Base-by-base conservation (phyloP, 2,888 invertebrate species). In the Gari tellinella region DNA sequence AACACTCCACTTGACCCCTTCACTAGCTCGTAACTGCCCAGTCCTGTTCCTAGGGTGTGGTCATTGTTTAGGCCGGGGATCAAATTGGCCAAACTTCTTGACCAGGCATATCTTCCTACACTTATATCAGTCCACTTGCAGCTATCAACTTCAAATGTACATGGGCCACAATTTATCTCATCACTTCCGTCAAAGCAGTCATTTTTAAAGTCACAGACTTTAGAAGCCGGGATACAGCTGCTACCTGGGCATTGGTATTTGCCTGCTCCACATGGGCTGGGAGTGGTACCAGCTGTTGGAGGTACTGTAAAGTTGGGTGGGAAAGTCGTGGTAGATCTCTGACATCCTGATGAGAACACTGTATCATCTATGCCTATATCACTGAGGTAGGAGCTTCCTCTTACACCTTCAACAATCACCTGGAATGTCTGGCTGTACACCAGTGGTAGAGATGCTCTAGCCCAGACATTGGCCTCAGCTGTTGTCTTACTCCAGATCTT, bases 351-450 rank as follows among this genome's bases (percentile, higher is more conserved):
- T 40, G 85, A 78, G 62, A 91, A 84, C 0, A 84, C 72, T 8
- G 86, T 78, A 70, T 91, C 91, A 80, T 91, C 91, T n/a, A 91
- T 49, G 41, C 87, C 90, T 37, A 91, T 87, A 61, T 89, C 88
- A 25, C 90, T 83, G 14, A 51, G 62, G 48, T 58, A 72, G 2
- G 80, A 74, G 7, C 52, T 53, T 12, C 90, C 89, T 40, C 81
- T 69, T 5, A 83, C 80, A 26, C 86, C 89, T 68, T 90, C 88
- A 52, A 90, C 72, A 1, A 90, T 76, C 1, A 90, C 78, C 67
- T 87, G 85, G 80, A 89, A 89, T 23, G 77, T 68, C 26, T 84
- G 77, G 19, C 62, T 55, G 61, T 75, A 80, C 45, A 67, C 58
- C 8, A 88, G 73, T 38, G 69, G 75, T 8, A 89, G 26, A 4